Base-by-base conservation (phyloP, 2,113 vertebrate species). In the Tinamus guttatus region DNA sequence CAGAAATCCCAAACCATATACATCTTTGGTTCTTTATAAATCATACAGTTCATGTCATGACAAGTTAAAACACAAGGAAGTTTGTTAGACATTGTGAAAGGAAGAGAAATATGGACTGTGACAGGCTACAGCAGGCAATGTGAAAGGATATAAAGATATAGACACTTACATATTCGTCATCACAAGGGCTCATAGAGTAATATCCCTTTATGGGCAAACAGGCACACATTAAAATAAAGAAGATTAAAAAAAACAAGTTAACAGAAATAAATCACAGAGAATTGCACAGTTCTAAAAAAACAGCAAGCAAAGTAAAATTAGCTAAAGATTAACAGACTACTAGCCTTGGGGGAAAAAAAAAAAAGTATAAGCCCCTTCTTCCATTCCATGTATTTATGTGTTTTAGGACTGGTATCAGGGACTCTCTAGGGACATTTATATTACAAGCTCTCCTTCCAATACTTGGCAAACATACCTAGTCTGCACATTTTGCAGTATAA, bases 111-210 rank as follows among this genome's bases (percentile, higher is more conserved):
- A 85, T 1, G 93, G 83, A 81, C 16, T 19, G 51, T 43, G 91
- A 91, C 56, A 97, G 89, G 87, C 13, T 87, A 67, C 64, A 94
- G 83, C 81, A 96, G 96, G 97, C 96, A 97, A 94, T 4, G 45
- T 81, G 96, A 96, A 94, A 90, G 86, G 56, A 94, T 96, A 97
- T 97, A 97, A 98, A 98, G 94, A 98, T 97, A 90, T 80, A 93
- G 95, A 97, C 97, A 99, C 99, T 99, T 99, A 99, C 99, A 99
- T 99, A 99, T 98, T 97, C 98, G 97, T 99, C 98, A 98, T 99
- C 98, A 98, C 98, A 99, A 92, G 98, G 98, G 98, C 98, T 98
- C 98, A 99, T 98, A 98, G 98, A 99, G 98, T 98, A 98, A 99
- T 98, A 98, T 98, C 98, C 99, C 99, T 99, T 99, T 97, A 98